Evolutionary conservation across 1,140 invertebrate genomes (phyloP), one percentile per base, ranked within the genome.

Genomic region (Anagrus nilaparvatae): DNA sequence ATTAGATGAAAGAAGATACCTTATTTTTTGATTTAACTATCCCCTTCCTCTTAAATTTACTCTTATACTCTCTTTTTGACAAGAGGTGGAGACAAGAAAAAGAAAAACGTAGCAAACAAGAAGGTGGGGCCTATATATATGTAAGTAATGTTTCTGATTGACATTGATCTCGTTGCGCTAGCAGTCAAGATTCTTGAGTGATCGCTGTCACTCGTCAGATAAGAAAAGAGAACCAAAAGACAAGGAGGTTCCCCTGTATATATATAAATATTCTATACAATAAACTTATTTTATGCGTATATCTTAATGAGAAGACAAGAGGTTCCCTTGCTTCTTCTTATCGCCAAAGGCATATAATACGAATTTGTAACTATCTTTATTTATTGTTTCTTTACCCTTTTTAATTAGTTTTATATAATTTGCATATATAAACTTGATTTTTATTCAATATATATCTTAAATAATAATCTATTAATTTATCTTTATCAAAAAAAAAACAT

Each of bases 1-100:
- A 69, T 69, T 67, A 69, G 65, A 69, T 69, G 60, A 56, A 61
- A 56, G 53, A 56, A 66, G 64, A 69, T 67, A 69, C n/a, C n/a
- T n/a, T n/a, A n/a, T n/a, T n/a, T n/a, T n/a, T n/a, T n/a, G n/a
- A n/a, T n/a, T n/a, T n/a, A n/a, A n/a, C n/a, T n/a, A n/a, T n/a
- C n/a, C n/a, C n/a, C n/a, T n/a, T n/a, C n/a, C n/a, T n/a, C n/a
- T n/a, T n/a, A n/a, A n/a, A n/a, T n/a, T n/a, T n/a, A n/a, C n/a
- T 44, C 43, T 40, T 29, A n/a, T n/a, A 28, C 38, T 38, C 12
- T 25, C 24, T 25, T 12, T 25, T 25, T 21, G 13, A 16, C 19
- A 35, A n/a, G n/a, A 39, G 42, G 46, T 45, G 45, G 32, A 36
- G 25, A 38, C 36, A 34, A 14, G 27, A 40, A 40, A 44, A 43